Conservation (phyloP, 2,797 vertebrate genomes). For the Enteromius mattozi region DNA sequence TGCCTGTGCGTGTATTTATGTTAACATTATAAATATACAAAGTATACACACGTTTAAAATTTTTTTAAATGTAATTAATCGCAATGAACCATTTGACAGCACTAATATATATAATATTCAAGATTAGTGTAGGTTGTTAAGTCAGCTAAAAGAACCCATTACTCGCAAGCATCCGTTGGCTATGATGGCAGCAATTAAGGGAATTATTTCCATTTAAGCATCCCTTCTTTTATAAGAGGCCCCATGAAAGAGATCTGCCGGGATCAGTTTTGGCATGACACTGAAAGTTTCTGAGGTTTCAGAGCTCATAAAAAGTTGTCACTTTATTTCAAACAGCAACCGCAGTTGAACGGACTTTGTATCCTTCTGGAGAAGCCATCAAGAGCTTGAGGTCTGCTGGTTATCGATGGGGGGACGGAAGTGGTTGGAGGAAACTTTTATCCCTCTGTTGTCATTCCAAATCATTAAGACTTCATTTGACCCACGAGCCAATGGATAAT, state of each 20-base stretch:
- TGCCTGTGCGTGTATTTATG: no score
- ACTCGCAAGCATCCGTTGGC: constrained; percentile 73
- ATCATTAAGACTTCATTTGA: constrained; percentile 70
- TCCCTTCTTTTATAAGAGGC: constrained; percentile 81
- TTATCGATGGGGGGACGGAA: constrained; percentile 57
- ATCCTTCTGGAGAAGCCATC: constrained; percentile 81
- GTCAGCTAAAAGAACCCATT: constrained; percentile 16
- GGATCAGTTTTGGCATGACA: constrained; percentile 71
- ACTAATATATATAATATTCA: background rate
- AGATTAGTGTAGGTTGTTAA: constrained; percentile 14
- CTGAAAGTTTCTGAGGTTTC: constrained; percentile 78
- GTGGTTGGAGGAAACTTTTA: constrained; percentile 54
- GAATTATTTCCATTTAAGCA: constrained; percentile 83
- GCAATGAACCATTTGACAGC: no score
- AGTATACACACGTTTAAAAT: no score
- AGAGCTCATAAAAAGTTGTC: constrained; percentile 80
- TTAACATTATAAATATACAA: no score
- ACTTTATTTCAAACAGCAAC: constrained; percentile 81
- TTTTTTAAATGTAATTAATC: no score
- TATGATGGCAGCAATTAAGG: constrained; percentile 83
- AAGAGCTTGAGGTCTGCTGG: constrained; percentile 55
- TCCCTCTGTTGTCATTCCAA: constrained; percentile 65
- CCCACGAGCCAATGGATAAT: constrained; percentile 65
- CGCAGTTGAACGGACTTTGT: constrained; percentile 70
- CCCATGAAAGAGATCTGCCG: constrained; percentile 76